Evolutionary conservation across 2,888 invertebrate species (phyloP).

Genomic region (Cantharis flavilabris): DNA sequence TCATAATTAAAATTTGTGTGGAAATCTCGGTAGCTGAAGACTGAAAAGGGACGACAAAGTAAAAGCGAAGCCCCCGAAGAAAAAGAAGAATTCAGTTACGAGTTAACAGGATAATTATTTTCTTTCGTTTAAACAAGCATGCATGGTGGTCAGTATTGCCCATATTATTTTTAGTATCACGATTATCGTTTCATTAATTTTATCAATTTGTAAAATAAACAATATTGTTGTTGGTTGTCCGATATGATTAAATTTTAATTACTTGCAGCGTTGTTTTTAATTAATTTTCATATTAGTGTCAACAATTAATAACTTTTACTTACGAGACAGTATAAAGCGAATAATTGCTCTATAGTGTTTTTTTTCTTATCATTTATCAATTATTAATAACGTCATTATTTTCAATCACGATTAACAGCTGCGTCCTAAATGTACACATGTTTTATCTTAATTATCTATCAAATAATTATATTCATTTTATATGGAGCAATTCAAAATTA

Average conservation of each 20-base stretch:
- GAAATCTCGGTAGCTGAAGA: neutral
- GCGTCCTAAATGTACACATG: neutral
- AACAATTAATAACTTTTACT: neutral
- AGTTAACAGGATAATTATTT: neutral
- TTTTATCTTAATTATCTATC: conserved; percentile 15
- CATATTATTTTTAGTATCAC: neutral
- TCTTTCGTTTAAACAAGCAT: neutral
- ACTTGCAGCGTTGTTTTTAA: neutral
- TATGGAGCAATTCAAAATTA: conserved; percentile 6
- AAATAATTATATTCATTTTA: conserved; percentile 3
- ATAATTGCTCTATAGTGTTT: neutral
- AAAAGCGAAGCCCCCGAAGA: neutral
- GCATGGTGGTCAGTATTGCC: neutral
- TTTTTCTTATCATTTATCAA: neutral
- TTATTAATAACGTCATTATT: neutral
- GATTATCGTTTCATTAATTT: neutral
- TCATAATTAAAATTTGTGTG: conserved; percentile 1
- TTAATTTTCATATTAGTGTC: neutral
- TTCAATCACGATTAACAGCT: neutral
- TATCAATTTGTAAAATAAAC: neutral
- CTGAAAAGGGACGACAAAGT: too few species aligned
- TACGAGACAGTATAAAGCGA: neutral
- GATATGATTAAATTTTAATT: neutral
- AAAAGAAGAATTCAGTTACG: neutral
- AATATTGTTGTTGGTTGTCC: neutral